Evolutionary conservation across 2,113 vertebrate species (phyloP).

Genomic region (Hypanus sabinus): DNA sequence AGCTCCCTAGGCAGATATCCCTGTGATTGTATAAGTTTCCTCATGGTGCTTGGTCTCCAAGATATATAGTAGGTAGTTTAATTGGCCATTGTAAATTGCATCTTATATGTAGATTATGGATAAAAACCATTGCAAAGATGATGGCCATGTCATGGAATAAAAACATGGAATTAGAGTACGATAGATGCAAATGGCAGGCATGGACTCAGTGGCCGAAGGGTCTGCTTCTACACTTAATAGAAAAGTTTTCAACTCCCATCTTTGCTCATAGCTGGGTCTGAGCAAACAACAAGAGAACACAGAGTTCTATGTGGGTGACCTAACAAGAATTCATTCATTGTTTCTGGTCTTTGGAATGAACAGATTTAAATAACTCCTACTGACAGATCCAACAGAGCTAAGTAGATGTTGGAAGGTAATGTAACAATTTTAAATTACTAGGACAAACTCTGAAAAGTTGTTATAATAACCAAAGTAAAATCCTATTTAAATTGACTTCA

Average conservation of each 20-base stretch:
- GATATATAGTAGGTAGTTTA: too few relatives aligned
- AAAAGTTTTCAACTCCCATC: not conserved
- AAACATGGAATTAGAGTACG: too few relatives aligned
- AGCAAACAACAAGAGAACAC: not conserved
- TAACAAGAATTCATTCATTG: not conserved
- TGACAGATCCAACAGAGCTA: not conserved
- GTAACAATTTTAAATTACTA: not conserved
- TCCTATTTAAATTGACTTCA: not conserved
- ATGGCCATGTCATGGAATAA: too few relatives aligned
- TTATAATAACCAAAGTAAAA: not conserved
- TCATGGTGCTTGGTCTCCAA: too few relatives aligned
- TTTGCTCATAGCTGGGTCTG: not conserved
- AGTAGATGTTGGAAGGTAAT: not conserved
- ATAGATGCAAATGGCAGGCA: too few relatives aligned
- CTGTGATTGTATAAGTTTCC: too few relatives aligned
- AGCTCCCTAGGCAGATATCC: too few relatives aligned
- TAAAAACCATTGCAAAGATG: too few relatives aligned
- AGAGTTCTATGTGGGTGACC: not conserved
- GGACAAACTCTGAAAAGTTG: not conserved
- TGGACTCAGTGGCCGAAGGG: too few relatives aligned
- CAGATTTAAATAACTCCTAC: not conserved
- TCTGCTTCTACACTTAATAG: too few relatives aligned
- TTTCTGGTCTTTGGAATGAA: not conserved
- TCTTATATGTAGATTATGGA: too few relatives aligned
- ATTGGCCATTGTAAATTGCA: too few relatives aligned